These are phyloP conservation scores for Cynodonichthys magdalenae DNA, from an alignment of 2,797 vertebrate species.

Conservation along the genomic window DNA sequence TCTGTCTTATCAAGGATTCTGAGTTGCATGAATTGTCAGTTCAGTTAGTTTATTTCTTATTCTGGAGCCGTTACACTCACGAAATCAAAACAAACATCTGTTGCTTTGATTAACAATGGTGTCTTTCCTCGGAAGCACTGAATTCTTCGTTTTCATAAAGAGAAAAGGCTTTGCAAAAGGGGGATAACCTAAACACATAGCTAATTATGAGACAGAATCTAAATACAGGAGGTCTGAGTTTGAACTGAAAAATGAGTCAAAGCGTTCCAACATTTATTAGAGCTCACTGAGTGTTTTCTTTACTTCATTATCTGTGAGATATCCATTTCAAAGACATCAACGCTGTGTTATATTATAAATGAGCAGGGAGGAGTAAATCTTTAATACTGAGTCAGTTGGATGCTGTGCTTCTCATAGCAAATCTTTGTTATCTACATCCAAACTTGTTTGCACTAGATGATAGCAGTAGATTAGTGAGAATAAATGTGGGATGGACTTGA, in stretches of 20 bases:
- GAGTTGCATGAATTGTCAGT: too few species aligned
- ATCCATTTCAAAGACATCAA: neutral
- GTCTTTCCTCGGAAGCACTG: neutral
- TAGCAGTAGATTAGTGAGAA: conserved; percentile 41
- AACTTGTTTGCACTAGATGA: conserved; percentile 32
- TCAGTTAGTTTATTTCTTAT: too few species aligned
- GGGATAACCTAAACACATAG: neutral
- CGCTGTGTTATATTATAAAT: conserved; percentile 14
- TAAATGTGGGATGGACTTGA: conserved; percentile 34
- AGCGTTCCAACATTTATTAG: conserved; percentile 13
- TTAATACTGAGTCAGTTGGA: conserved; percentile 36
- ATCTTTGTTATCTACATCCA: conserved; percentile 39
- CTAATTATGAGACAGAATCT: neutral
- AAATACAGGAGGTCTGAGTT: neutral
- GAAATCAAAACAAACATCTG: neutral
- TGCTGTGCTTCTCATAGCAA: conserved; percentile 27
- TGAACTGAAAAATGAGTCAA: conserved; percentile 14
- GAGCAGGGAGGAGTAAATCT: conserved; percentile 24
- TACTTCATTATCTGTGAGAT: conserved; percentile 21
- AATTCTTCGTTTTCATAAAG: neutral
- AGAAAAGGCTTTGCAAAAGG: neutral
- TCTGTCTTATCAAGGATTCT: too few species aligned
- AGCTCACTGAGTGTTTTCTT: conserved; percentile 7
- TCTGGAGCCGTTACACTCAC: neutral
- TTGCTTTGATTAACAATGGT: neutral